A percentile compares a stretch with the other conserved stretches of the same genome.
phyloP scores from a whole-genome alignment of 2,797 vertebrate species.

The Silurus aristotelis region DNA sequence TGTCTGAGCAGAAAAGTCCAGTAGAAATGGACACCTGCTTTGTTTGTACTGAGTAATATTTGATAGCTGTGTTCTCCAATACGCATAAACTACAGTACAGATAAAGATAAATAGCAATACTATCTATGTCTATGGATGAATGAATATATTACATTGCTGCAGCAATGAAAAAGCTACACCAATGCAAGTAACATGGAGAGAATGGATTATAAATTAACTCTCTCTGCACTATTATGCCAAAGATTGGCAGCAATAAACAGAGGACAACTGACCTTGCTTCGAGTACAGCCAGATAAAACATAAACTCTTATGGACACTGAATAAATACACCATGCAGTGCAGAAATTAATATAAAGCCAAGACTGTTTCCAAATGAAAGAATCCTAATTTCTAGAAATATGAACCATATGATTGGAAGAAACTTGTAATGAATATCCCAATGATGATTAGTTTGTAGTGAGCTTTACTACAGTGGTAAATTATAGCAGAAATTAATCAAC shows the following conservation, averaged over 20 bases:
- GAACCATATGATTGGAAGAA: background rate
- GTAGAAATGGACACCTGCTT: background rate
- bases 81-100: background rate
- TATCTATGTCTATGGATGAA: background rate
- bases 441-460: background rate
- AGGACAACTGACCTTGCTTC: constrained; percentile 39
- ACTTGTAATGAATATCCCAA: background rate
- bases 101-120: background rate
- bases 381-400: background rate
- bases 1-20: constrained; percentile 4
- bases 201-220: constrained; percentile 49
- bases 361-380: background rate
- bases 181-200: background rate
- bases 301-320: constrained; percentile 15
- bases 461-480: background rate
- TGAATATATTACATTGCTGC: background rate
- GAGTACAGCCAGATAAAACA: background rate
- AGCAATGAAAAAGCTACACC: background rate
- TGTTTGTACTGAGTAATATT: background rate
- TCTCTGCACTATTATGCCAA: constrained; percentile 9
- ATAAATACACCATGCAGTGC: background rate
- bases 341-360: background rate
- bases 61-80: background rate
- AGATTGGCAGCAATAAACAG: constrained; percentile 23
- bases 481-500: background rate